Evolutionary conservation across 2,888 invertebrate genomes (phyloP), one percentile per base, ranked within the genome.

Genomic region (Campopleginae sp.): DNA sequence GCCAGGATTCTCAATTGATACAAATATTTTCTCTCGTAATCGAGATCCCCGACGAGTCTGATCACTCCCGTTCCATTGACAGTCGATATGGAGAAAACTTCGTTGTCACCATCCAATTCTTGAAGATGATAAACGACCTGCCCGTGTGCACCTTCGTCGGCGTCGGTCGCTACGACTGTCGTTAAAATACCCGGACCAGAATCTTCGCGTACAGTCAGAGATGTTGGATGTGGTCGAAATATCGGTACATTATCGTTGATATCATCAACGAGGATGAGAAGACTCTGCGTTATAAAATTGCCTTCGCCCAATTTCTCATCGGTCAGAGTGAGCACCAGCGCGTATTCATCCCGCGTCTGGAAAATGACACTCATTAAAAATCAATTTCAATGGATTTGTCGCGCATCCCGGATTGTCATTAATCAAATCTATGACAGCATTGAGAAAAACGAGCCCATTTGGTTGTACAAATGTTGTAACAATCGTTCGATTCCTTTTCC

Each of bases 201-300:
- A 93, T 98, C 96, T 94, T 98, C 98, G 82, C 96, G 96, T 58
- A 98, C 95, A 82, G 96, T 96, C 86, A 98, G 95, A 75, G 98
- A 97, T 65, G 97, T 96, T 89, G 97, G 97, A 94, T 98, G 98
- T 27, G 97, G 96, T 93, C 96, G 96, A 94, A 98, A 98, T 87
- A 97, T 95, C 44, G 98, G 98, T 91, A 96, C 96, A 94, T 98
- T 98, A 94, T 98, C 98, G 92, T 98, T 98, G 66, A 98, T 97
- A 93, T 98, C 98, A 94, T 98, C 98, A 66, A 98, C 98, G 89
- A 98, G 95, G 75, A 98, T 94, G 87, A 98, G 94, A 89, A 98
- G 96, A 92, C 98, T 98, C 94, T 98, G 98, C 0, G 98, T 98
- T 89, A 98, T 97, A 94, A 96, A 98, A 94, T 97, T 98, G 82